Conservation (phyloP, 2,113 vertebrate genomes). For the Salvelinus fontinalis region DNA sequence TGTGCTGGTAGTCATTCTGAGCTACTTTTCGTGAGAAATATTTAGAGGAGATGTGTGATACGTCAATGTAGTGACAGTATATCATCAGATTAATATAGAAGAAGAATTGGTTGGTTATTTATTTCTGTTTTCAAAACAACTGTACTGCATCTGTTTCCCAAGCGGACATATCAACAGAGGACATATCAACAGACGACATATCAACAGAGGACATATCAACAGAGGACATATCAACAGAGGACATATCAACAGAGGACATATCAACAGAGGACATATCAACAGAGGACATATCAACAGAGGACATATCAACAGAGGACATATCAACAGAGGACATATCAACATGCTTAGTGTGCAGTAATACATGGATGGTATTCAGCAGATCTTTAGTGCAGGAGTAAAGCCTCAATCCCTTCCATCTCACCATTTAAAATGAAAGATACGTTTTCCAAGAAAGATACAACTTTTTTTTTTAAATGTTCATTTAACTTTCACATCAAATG, state of each 20-base stretch:
- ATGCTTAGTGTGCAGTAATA: slow-evolving; percentile 2
- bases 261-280: neutral
- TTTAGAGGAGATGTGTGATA: neutral
- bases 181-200: neutral
- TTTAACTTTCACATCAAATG: slow-evolving; percentile 32
- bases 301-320: neutral
- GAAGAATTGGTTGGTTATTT: neutral
- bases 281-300: neutral
- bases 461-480: neutral
- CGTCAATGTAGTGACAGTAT: neutral
- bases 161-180: neutral
- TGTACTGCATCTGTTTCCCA: no score
- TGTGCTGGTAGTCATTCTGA: neutral
- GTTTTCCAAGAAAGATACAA: neutral
- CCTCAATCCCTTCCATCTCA: slow-evolving; percentile 9
- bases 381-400: neutral
- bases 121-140: no score
- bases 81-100: neutral
- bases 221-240: neutral
- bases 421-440: slow-evolving; percentile 19
- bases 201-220: neutral
- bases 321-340: neutral
- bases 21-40: no score
- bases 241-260: neutral
- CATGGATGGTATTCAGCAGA: neutral